Evolutionary conservation across 2,888 invertebrate genomes (phyloP).

Genomic region (Glaucopsyche alexis): DNA sequence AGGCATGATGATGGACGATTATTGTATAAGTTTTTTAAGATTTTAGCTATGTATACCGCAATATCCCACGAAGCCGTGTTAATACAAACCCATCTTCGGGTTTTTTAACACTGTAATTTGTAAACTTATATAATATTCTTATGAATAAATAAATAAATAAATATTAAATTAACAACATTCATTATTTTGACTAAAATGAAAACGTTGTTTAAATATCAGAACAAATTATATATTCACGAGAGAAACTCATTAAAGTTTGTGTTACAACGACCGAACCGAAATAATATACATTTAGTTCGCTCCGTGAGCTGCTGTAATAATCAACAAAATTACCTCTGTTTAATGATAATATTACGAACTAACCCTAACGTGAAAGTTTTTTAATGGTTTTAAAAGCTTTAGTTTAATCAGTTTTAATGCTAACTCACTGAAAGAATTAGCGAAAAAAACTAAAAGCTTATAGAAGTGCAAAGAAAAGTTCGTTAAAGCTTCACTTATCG

Average conservation of each 20-base stretch:
- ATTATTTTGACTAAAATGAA: neutral
- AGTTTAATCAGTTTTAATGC: neutral
- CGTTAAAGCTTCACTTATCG: neutral
- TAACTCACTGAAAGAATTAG: neutral
- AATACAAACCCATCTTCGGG: no score
- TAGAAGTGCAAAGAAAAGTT: neutral
- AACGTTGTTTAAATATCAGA: neutral
- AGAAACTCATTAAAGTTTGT: neutral
- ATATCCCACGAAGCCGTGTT: no score
- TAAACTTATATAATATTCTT: no score
- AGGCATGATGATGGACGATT: no score
- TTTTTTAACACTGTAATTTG: no score
- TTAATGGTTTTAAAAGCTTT: slow-evolving; percentile 14
- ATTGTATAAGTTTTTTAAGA: no score
- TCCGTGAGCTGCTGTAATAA: no score
- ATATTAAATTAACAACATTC: no score
- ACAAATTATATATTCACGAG: neutral
- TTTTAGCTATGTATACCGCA: no score
- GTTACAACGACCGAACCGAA: neutral
- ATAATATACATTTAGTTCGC: neutral
- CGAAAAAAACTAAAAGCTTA: slow-evolving; percentile 1
- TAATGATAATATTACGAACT: neutral
- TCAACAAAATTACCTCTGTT: neutral
- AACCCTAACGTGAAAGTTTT: neutral
- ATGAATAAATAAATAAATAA: no score